Conservation (phyloP, 30 jellyfish, hydroid and myxozoan species). For the Aurelia sp. region DNA sequence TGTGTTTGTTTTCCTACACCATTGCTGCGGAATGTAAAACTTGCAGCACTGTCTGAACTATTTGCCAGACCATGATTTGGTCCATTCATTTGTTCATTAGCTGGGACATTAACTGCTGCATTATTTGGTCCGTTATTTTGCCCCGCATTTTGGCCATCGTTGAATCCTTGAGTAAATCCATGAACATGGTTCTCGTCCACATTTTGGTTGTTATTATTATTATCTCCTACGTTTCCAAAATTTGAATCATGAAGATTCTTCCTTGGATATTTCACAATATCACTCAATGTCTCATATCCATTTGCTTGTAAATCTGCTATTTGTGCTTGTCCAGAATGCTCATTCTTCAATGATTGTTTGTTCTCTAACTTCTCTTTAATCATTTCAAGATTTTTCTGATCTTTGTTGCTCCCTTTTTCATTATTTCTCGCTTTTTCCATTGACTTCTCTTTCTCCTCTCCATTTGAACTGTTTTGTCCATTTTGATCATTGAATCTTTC, state of each 20-base stretch:
- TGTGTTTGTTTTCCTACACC: conserved; percentile 4
- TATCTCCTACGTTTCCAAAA: neutral
- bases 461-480: conserved; percentile 3
- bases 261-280: conserved; percentile 71
- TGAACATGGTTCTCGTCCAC: conserved; percentile 11
- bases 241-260: conserved; percentile 29
- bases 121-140: conserved; percentile 6
- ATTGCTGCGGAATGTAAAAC: neutral
- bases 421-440: neutral
- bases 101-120: neutral
- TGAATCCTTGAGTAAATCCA: conserved; percentile 23
- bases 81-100: neutral
- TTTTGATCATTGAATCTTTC: neutral
- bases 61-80: conserved; percentile 6
- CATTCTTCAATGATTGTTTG: conserved; percentile 27
- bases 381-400: conserved; percentile 23
- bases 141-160: conserved; percentile 28
- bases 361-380: conserved; percentile 6
- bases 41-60: neutral
- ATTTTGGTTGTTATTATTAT: conserved; percentile 7
- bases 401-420: conserved; percentile 12
- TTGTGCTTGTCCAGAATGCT: conserved; percentile 50
- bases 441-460: conserved; percentile 2
- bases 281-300: conserved; percentile 66
- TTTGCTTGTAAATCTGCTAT: conserved; percentile 44